Conservation (phyloP, 2,113 vertebrate genomes). For the Hemiscyllium ocellatum region DNA sequence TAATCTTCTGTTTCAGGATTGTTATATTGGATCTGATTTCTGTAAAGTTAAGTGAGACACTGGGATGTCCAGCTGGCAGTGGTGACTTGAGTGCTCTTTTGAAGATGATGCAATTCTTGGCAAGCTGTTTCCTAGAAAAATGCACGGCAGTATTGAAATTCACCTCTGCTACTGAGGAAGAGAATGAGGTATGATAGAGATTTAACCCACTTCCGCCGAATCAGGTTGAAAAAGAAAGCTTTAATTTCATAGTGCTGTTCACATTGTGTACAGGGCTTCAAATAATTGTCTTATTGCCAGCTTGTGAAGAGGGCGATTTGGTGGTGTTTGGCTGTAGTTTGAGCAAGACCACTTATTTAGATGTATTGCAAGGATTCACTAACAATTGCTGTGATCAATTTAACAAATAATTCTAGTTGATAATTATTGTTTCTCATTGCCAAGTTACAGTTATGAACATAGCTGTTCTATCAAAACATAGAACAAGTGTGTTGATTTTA, state of each 20-base stretch:
- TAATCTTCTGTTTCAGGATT: constrained; percentile 57
- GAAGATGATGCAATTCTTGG: constrained; percentile 63
- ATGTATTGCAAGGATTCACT: not conserved
- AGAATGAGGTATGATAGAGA: constrained; percentile 62
- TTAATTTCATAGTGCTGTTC: not conserved
- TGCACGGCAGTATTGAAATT: constrained; percentile 68
- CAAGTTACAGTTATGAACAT: not conserved
- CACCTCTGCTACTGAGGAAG: constrained; percentile 49
- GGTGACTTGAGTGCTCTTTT: constrained; percentile 52
- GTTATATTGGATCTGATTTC: constrained; percentile 74
- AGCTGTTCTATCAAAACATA: not conserved
- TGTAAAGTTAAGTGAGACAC: constrained; percentile 57
- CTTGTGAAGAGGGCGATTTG: not conserved
- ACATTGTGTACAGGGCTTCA: not conserved
- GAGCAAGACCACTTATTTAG: not conserved
- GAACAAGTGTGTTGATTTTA: not conserved
- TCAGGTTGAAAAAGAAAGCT: not conserved
- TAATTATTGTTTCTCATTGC: not conserved
- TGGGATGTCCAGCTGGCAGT: constrained; percentile 42
- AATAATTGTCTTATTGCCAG: not conserved
- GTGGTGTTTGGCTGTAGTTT: not conserved
- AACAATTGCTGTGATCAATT: not conserved
- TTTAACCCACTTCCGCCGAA: not conserved
- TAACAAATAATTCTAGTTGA: not conserved
- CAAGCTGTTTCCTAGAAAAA: constrained; percentile 63